Conservation (phyloP, 2,113 vertebrate species). For the Hydropotes inermis region DNA sequence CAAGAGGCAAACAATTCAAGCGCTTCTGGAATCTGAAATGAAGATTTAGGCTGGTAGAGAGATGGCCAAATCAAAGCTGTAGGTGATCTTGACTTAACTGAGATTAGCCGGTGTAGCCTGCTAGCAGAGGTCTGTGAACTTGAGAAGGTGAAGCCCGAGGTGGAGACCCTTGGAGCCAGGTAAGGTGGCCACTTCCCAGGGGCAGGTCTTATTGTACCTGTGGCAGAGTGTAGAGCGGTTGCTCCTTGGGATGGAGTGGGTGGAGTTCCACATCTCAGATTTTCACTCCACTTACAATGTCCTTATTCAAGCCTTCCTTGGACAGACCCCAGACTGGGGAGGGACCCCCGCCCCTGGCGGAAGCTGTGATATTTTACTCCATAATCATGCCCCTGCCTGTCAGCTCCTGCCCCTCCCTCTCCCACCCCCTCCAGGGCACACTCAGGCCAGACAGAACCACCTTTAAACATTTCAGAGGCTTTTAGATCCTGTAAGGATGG, state of each 20-base stretch:
- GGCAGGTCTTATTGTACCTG: background rate
- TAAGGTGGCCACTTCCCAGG: background rate
- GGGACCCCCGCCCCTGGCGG: background rate
- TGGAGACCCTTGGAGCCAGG: background rate
- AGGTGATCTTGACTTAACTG: background rate
- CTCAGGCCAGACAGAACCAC: background rate
- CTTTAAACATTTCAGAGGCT: background rate
- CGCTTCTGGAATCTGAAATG: background rate
- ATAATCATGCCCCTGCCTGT: background rate
- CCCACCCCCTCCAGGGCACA: background rate
- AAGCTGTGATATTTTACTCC: background rate
- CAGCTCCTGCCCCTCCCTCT: background rate
- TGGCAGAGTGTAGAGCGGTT: rapidly evolving
- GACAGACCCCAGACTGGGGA: background rate
- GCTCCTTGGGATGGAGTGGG: background rate
- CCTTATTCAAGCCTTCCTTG: background rate
- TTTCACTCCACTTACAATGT: background rate
- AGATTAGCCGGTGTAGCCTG: background rate
- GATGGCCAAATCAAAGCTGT: background rate
- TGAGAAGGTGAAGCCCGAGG: background rate
- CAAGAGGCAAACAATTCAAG: background rate
- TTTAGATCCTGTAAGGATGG: background rate
- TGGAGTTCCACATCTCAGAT: background rate
- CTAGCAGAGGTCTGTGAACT: background rate
- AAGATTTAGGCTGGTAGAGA: background rate